Percentiles rank a stretch among this genome's conserved stretches.
phyloP scores from a whole-genome alignment of 2,888 invertebrate species.

The Thymelicus acteon region DNA sequence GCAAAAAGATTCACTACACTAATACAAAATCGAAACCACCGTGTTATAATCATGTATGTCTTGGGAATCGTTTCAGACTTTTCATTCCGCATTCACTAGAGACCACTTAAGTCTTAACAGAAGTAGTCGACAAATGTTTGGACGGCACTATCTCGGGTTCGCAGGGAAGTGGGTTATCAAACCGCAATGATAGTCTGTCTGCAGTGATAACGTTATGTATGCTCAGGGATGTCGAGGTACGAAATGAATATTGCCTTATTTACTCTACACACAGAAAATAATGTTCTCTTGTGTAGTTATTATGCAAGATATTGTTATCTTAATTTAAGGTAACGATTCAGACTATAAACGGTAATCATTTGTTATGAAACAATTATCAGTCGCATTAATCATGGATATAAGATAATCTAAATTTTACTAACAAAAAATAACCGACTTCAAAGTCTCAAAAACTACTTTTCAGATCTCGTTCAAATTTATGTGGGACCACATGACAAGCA shows the following conservation, averaged over 20 bases:
- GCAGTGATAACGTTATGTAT: slow-evolving; percentile 1
- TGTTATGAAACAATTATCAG: too few species aligned
- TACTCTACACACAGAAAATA: neutral
- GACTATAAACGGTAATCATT: too few species aligned
- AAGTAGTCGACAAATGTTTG: slow-evolving; percentile 52
- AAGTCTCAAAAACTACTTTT: too few species aligned
- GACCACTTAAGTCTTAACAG: neutral
- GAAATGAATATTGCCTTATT: neutral
- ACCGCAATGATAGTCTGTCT: slow-evolving; percentile 40
- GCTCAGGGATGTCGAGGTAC: neutral
- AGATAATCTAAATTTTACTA: too few species aligned
- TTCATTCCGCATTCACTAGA: neutral
- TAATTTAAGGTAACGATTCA: too few species aligned
- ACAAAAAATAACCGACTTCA: too few species aligned
- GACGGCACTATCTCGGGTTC: slow-evolving; percentile 43
- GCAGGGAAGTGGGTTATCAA: slow-evolving; percentile 48
- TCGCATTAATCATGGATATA: too few species aligned
- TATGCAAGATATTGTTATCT: too few species aligned
- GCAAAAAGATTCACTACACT: neutral
- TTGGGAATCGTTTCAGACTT: neutral
- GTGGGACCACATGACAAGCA: too few species aligned
- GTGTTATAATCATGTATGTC: neutral
- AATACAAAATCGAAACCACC: neutral
- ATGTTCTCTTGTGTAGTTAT: too few species aligned
- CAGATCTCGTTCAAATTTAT: too few species aligned